Conservation (phyloP, 1,140 invertebrate genomes). For the Eulimnadia texana region DNA sequence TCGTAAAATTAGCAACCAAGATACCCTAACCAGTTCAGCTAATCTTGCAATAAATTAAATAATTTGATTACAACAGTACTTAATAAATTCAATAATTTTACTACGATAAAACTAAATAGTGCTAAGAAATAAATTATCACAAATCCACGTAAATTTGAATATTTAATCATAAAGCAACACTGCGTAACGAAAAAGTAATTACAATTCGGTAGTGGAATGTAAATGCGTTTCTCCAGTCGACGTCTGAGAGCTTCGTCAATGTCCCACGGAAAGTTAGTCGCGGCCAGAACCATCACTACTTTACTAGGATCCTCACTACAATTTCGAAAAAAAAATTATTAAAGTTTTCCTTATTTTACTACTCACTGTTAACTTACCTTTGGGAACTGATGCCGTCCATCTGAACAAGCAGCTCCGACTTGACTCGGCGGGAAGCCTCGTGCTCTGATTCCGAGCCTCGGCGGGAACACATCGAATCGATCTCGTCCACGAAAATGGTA, state of each 20-base stretch:
- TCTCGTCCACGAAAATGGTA: constrained; percentile 99
- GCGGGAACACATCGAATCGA: constrained; percentile 92
- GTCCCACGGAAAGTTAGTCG: constrained; percentile 99
- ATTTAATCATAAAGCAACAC: too few species aligned
- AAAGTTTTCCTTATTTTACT: not conserved
- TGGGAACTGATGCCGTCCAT: constrained; percentile 94
- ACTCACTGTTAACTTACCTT: constrained; percentile 26
- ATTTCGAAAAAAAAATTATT: constrained; percentile 9
- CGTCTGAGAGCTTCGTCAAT: constrained; percentile 93
- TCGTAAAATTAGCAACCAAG: too few species aligned
- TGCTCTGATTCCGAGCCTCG: constrained; percentile 94
- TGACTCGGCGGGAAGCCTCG: constrained; percentile 92
- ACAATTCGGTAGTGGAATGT: constrained; percentile 94
- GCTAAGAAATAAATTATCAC: not conserved
- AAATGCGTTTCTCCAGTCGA: constrained; percentile 93
- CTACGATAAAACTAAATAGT: constrained; percentile 4
- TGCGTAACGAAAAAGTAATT: too few species aligned
- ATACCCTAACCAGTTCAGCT: too few species aligned
- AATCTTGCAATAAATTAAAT: too few species aligned
- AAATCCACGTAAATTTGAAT: constrained; percentile 2
- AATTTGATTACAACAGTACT: too few species aligned
- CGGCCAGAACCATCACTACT: constrained; percentile 94
- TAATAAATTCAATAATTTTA: too few species aligned
- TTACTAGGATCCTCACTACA: constrained; percentile 42
- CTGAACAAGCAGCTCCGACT: constrained; percentile 94